Conservation (phyloP, 2,888 invertebrate species). For the Synergus gifuensis region DNA sequence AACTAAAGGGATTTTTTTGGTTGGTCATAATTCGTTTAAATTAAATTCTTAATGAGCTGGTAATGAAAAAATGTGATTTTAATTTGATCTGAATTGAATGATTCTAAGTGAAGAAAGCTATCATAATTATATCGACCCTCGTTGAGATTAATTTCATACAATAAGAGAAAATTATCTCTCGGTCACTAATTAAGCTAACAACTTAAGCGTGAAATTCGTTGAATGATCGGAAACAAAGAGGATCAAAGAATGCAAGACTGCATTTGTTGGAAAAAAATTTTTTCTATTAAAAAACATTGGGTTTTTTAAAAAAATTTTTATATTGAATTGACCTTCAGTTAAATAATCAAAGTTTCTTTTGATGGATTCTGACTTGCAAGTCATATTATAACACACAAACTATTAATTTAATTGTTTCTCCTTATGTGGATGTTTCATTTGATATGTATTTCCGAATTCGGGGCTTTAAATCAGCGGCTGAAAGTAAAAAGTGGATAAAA, state of each 20-base stretch:
- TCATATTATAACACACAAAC: constrained; percentile 24
- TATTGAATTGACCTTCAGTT: constrained; percentile 23
- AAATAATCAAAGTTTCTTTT: constrained; percentile 29
- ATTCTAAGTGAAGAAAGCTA: neutral
- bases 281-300: neutral
- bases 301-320: neutral
- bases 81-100: neutral
- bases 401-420: constrained; percentile 31
- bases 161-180: neutral
- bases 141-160: neutral
- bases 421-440: neutral
- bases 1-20: too few relatives aligned
- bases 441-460: neutral
- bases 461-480: neutral
- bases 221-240: neutral
- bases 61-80: too few relatives aligned
- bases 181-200: neutral
- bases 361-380: constrained; percentile 22
- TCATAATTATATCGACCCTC: constrained; percentile 1
- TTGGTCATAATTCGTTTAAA: too few relatives aligned
- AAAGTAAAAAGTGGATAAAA: too few relatives aligned
- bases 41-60: too few relatives aligned
- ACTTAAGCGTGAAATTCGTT: constrained; percentile 6
- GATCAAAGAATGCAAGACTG: neutral
- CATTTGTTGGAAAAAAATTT: too few relatives aligned